Evolutionary conservation across 2,888 invertebrate species (phyloP).

Genomic region (Conchocele bisecta): DNA sequence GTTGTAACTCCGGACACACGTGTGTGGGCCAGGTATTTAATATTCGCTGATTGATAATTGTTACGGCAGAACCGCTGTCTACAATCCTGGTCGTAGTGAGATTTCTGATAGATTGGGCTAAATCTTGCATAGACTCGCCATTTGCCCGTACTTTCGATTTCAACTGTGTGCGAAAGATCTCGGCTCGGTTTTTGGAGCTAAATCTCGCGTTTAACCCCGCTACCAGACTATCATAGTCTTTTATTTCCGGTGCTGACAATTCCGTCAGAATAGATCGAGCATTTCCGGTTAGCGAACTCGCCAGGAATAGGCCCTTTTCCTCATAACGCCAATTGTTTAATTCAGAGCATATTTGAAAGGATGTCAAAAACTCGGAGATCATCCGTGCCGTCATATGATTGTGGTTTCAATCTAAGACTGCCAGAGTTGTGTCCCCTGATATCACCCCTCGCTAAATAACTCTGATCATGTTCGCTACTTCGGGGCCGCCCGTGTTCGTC

Average conservation of each 20-base stretch:
- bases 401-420: conserved; percentile 15
- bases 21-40: no score
- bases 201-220: neutral
- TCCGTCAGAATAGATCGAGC: conserved; percentile 3
- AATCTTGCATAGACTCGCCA: conserved; percentile 3
- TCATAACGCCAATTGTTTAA: neutral
- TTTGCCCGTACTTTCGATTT: neutral
- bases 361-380: neutral
- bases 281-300: neutral
- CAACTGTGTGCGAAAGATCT: conserved; percentile 2
- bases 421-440: no score
- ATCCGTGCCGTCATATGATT: conserved; percentile 13
- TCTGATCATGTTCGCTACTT: no score
- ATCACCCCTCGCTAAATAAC: no score
- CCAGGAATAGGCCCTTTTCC: neutral
- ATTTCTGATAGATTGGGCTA: conserved; percentile 17
- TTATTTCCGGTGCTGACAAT: neutral
- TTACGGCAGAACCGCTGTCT: no score
- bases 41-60: no score
- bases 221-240: neutral
- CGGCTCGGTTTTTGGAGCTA: conserved; percentile 6
- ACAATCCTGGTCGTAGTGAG: no score
- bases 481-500: no score
- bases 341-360: conserved; percentile 3
- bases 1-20: no score